Conservation (phyloP, 2,113 vertebrate species). For the Crotalus tigris region DNA sequence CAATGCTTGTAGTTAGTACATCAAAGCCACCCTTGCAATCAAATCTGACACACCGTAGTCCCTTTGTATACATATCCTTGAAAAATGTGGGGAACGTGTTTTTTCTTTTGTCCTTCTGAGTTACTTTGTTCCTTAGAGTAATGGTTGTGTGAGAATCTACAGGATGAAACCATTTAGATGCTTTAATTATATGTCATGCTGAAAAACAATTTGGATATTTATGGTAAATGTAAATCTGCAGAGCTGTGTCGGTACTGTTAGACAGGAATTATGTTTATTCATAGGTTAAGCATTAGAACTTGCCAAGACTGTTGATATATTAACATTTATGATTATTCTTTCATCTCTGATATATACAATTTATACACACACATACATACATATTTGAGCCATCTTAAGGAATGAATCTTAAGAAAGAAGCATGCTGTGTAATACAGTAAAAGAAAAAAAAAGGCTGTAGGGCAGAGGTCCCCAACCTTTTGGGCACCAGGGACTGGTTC, state of each 20-base stretch:
- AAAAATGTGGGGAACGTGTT: neutral
- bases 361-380: neutral
- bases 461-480: neutral
- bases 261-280: neutral
- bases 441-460: slow-evolving; percentile 60
- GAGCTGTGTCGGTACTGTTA: neutral
- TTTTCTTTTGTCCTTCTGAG: slow-evolving; percentile 2
- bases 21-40: neutral
- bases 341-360: slow-evolving; percentile 26
- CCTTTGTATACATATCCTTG: neutral
- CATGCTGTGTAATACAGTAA: slow-evolving; percentile 60
- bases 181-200: slow-evolving; percentile 16
- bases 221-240: slow-evolving; percentile 25
- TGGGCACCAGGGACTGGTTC: no score
- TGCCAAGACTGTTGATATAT: slow-evolving; percentile 12
- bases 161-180: neutral
- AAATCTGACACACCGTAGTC: neutral
- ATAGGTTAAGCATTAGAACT: neutral
- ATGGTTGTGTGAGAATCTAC: neutral
- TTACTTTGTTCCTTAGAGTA: slow-evolving; percentile 21
- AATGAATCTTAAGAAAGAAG: slow-evolving; percentile 54
- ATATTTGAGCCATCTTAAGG: slow-evolving; percentile 38
- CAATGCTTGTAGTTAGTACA: neutral
- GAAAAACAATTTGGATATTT: slow-evolving; percentile 1
- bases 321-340: slow-evolving; percentile 30